Conservation (phyloP, 2,888 invertebrate genomes). For the Hymenopus coronatus region DNA sequence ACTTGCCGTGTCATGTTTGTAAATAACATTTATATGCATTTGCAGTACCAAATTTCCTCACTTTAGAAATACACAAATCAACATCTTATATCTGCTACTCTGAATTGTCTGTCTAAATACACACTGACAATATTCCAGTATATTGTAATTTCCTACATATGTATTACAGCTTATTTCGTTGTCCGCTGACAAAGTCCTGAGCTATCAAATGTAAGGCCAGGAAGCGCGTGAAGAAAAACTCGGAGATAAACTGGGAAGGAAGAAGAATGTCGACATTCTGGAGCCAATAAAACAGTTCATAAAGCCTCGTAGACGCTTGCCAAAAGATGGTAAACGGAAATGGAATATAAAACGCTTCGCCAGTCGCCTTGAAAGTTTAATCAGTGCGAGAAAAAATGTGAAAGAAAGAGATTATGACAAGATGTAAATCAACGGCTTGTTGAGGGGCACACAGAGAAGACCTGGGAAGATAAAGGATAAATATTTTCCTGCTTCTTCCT, state of each 20-base stretch:
- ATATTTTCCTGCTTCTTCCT: not conserved
- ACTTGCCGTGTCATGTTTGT: too few relatives aligned
- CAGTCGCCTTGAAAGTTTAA: slow-evolving; percentile 4
- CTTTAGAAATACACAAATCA: too few relatives aligned
- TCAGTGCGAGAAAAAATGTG: not conserved
- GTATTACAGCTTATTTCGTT: not conserved
- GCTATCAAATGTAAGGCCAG: not conserved
- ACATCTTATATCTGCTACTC: too few relatives aligned
- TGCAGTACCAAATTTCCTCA: too few relatives aligned
- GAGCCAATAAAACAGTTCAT: slow-evolving; percentile 17
- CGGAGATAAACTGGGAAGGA: not conserved
- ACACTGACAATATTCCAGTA: too few relatives aligned
- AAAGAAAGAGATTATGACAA: not conserved
- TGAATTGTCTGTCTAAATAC: too few relatives aligned
- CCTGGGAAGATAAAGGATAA: not conserved
- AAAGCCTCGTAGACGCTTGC: slow-evolving; percentile 1
- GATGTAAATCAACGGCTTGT: not conserved
- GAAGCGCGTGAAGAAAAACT: not conserved
- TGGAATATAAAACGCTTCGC: slow-evolving; percentile 10
- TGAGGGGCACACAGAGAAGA: not conserved
- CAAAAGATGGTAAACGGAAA: slow-evolving; percentile 7
- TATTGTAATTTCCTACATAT: too few relatives aligned
- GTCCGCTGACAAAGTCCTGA: not conserved
- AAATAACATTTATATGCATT: too few relatives aligned
- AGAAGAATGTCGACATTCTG: slow-evolving; percentile 1